Base-by-base conservation (phyloP, 2,797 vertebrate species). In the Takifugu rubripes region DNA sequence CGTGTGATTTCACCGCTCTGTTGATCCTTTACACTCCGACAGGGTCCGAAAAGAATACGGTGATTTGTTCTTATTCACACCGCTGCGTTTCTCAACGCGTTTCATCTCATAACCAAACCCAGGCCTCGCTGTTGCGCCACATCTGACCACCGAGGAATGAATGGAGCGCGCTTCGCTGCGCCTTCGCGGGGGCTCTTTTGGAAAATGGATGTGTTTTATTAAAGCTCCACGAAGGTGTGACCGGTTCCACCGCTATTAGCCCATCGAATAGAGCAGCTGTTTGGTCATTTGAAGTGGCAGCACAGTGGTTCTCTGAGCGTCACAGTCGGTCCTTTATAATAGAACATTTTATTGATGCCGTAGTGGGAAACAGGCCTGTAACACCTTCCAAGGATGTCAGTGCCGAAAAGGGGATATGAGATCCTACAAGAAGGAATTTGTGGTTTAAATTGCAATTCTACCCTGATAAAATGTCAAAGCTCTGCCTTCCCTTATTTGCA, bases 11-110 rank as follows among this genome's bases (percentile, higher is more conserved):
- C 66, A 76, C 63, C 29, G 44, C 61, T 50, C n/a, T 76, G 78
- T 83, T 85, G 79, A 84, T 77, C 61, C 66, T 77, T 72, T 64
- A 61, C 25, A 11, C 78, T 78, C 64, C 70, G 77, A 76, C 71
- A 67, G 57, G 70, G 75, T 75, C 72, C 53, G 44, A 71, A 24
- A 51, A 61, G 29, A 42, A 49, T 3, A 24, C 12, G 48, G 52
- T 53, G 59, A 52, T 72, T 15, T 1, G 10, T 61, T 29, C 56
- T 26, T 79, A 70, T 65, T 72, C 58, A 60, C 68, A 54, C 60
- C 62, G 67, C 72, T 69, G 58, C 49, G 61, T 79, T 72, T 74
- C 66, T 40, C 63, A 36, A 53, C 59, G 61, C 75, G 70, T 74
- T 73, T 73, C 44, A 42, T 66, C 42, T 68, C 60, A 36, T 75